Conservation (phyloP, 2,113 vertebrate genomes). For the Phodopus roborovskii region DNA sequence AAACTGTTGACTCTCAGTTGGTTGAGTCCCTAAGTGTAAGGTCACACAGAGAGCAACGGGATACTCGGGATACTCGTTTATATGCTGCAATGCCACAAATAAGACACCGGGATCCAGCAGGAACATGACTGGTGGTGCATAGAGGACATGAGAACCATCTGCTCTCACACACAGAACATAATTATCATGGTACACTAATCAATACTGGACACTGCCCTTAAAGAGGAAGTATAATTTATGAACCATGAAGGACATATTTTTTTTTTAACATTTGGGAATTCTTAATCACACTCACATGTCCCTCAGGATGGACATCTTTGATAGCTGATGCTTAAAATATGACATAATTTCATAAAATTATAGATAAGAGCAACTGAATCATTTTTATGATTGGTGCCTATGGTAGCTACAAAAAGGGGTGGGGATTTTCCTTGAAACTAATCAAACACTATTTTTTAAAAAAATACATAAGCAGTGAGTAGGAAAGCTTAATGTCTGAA, state of each 20-base stretch:
- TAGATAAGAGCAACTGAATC: constrained; percentile 7
- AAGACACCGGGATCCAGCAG: constrained; percentile 7
- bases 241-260: background rate
- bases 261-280: constrained; percentile 31
- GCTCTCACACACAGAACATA: constrained; percentile 34
- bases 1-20: background rate
- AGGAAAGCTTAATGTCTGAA: constrained; percentile 13
- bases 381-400: background rate
- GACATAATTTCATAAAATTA: constrained; percentile 7
- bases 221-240: constrained; percentile 1
- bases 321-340: constrained; percentile 26
- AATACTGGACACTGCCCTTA: background rate
- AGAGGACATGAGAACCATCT: background rate
- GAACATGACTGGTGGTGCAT: background rate
- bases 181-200: background rate
- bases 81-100: background rate
- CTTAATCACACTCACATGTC: constrained; percentile 16
- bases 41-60: background rate
- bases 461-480: background rate
- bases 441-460: background rate
- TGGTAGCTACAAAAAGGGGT: background rate
- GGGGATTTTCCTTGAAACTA: background rate
- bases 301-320: background rate
- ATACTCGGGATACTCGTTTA: background rate
- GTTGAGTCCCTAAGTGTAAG: background rate